Conservation (phyloP, 2,797 vertebrate genomes). For the Cirrhinus mrigala region DNA sequence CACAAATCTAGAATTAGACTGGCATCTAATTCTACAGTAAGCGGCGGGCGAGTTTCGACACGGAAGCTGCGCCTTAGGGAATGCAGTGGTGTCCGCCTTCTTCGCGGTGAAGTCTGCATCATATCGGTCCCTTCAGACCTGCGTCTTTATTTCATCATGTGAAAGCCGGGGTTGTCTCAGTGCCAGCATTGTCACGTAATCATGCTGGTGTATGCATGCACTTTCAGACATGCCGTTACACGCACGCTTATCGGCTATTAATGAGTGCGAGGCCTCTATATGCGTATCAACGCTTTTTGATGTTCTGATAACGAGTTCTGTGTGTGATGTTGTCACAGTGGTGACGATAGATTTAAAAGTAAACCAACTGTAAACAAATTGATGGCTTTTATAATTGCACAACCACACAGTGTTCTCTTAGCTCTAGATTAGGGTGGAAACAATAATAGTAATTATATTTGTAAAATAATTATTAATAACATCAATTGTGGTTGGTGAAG, state of each 20-base stretch:
- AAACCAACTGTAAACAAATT: neutral
- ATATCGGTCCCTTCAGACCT: slow-evolving; percentile 20
- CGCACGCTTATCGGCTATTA: slow-evolving; percentile 4
- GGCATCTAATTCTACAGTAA: slow-evolving; percentile 24
- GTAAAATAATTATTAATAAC: neutral
- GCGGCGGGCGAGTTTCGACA: slow-evolving; percentile 46
- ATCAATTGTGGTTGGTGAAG: neutral
- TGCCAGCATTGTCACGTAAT: neutral
- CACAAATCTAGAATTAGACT: neutral
- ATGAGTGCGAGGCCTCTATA: slow-evolving; percentile 14
- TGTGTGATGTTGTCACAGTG: slow-evolving; percentile 14
- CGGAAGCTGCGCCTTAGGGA: slow-evolving; percentile 18
- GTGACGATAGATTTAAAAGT: neutral
- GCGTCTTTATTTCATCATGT: neutral
- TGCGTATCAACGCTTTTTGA: slow-evolving; percentile 41
- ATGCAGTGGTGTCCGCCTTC: slow-evolving; percentile 7
- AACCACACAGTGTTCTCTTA: neutral
- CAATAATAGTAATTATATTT: neutral
- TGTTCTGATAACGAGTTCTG: slow-evolving; percentile 11
- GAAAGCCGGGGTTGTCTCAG: slow-evolving; percentile 9
- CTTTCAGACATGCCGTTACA: slow-evolving; percentile 36
- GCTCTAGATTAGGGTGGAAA: neutral
- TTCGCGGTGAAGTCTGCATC: slow-evolving; percentile 1
- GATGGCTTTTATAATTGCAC: neutral
- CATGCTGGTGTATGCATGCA: neutral